phyloP scores from a whole-genome alignment of 2,113 vertebrate species.

The Perognathus longimembris region DNA sequence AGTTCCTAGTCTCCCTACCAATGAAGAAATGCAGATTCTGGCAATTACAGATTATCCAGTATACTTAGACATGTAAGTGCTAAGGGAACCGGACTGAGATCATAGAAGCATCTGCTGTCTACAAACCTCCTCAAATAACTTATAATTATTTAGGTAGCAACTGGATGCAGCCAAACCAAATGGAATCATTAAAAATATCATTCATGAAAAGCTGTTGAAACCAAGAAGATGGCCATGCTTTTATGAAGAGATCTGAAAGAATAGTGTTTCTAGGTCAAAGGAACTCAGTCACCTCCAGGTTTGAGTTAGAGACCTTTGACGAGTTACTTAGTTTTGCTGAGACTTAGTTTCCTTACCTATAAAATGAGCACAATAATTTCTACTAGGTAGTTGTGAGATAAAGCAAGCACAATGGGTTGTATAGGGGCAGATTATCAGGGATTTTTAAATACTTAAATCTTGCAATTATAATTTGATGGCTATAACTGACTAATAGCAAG shows the following conservation, averaged over 20 bases:
- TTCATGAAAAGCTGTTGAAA: background rate
- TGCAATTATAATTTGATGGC: background rate
- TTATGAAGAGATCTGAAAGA: constrained; percentile 5
- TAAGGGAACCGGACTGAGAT: background rate
- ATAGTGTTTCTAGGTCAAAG: background rate
- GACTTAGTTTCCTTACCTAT: too few relatives aligned
- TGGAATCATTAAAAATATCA: background rate
- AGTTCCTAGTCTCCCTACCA: background rate
- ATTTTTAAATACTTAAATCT: background rate
- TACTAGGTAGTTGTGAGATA: background rate
- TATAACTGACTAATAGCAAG: background rate
- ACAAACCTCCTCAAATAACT: background rate
- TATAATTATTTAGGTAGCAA: background rate
- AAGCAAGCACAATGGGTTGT: background rate
- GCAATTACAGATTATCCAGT: background rate
- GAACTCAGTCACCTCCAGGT: background rate
- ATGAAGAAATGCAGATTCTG: background rate
- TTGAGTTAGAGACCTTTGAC: constrained; percentile 11
- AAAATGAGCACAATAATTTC: background rate
- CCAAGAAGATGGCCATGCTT: background rate
- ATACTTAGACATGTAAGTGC: background rate
- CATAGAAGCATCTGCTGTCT: background rate
- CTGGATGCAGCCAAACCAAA: background rate
- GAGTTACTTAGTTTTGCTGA: background rate
- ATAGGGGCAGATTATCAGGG: background rate